Conservation (phyloP, 2,797 vertebrate species). For the Gambusia yucatana region DNA sequence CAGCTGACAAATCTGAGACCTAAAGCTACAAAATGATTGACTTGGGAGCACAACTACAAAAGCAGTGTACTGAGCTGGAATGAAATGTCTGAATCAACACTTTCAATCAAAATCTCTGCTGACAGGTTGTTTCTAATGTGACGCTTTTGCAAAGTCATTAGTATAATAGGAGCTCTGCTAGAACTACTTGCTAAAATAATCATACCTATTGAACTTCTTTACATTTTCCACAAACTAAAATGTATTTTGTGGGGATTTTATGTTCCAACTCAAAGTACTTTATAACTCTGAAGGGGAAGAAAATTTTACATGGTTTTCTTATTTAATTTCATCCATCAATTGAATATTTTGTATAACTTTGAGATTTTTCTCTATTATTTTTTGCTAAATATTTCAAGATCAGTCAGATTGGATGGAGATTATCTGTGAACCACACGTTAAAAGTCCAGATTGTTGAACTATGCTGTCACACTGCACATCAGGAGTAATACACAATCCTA, state of each 20-base stretch:
- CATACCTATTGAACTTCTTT: background rate
- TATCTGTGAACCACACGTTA: background rate
- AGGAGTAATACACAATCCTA: no score
- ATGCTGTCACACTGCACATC: background rate
- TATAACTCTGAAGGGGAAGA: background rate
- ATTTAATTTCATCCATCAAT: background rate
- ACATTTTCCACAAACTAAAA: background rate
- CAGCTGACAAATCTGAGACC: constrained; percentile 55
- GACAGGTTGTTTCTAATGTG: constrained; percentile 57
- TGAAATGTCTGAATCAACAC: constrained; percentile 49
- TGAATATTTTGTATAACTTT: background rate
- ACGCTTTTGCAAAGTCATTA: constrained; percentile 44
- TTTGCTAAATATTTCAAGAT: background rate
- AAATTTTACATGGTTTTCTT: background rate
- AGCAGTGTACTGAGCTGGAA: constrained; percentile 31
- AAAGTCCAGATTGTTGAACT: background rate
- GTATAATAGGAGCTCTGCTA: constrained; percentile 41
- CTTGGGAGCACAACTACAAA: constrained; percentile 31
- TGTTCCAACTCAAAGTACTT: background rate
- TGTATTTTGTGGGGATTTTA: background rate
- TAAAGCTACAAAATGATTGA: constrained; percentile 62
- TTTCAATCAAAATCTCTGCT: constrained; percentile 48
- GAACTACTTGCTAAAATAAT: background rate
- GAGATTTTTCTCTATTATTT: background rate
- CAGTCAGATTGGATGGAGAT: background rate